phyloP scores from a whole-genome alignment of 2,797 vertebrate genomes.

The Lophius americanus region DNA sequence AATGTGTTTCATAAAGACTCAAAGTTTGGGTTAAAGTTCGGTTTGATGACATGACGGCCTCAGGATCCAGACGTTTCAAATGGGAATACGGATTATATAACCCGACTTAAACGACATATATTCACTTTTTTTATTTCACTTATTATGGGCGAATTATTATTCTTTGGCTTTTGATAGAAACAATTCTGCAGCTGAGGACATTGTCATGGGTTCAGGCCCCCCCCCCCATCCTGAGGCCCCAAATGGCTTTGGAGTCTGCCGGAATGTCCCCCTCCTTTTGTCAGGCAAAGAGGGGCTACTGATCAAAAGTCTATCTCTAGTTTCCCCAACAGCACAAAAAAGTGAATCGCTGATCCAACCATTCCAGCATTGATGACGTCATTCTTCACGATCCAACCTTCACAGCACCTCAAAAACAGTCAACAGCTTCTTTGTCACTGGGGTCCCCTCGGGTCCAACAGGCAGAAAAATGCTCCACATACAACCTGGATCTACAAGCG shows the following conservation, averaged over 20 bases:
- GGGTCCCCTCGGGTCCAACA: background rate
- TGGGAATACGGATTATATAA: too few species aligned
- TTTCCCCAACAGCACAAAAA: background rate
- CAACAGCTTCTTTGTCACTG: slow-evolving; percentile 1
- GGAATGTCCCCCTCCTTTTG: slow-evolving; percentile 54
- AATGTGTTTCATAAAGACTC: too few species aligned
- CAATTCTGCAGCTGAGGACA: slow-evolving; percentile 26
- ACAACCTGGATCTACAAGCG: background rate
- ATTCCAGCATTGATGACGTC: slow-evolving; percentile 48
- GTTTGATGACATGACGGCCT: too few species aligned
- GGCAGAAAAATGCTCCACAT: background rate
- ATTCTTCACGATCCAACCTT: slow-evolving; percentile 51
- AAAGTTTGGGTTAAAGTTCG: too few species aligned
- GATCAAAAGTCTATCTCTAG: slow-evolving; percentile 24
- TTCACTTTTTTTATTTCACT: too few species aligned
- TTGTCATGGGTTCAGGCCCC: slow-evolving; percentile 30
- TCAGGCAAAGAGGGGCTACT: slow-evolving; percentile 25
- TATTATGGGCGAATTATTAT: too few species aligned
- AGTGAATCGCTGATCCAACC: slow-evolving; percentile 62
- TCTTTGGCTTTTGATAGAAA: slow-evolving; percentile 14
- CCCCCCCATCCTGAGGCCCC: slow-evolving; percentile 43
- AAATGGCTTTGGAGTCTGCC: slow-evolving; percentile 34
- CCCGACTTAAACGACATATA: too few species aligned
- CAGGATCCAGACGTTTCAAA: too few species aligned
- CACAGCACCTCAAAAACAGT: slow-evolving; percentile 28